Evolutionary conservation across 2,888 invertebrate species (phyloP).

Genomic region (Asteroscopus sphinx): DNA sequence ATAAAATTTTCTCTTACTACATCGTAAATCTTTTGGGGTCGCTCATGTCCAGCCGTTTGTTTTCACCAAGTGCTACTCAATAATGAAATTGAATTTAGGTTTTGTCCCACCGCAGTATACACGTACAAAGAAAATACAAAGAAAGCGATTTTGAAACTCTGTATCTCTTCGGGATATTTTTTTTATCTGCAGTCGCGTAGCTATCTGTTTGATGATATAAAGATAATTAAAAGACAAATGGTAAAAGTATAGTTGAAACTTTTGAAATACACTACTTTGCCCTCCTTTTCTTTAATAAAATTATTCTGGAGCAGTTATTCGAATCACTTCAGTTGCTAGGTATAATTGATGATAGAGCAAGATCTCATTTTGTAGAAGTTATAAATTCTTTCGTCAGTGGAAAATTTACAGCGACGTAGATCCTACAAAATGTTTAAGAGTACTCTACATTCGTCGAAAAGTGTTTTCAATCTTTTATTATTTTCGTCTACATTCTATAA

Average conservation of each 20-base stretch:
- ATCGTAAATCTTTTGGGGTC: constrained; percentile 77
- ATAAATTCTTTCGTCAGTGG: constrained; percentile 64
- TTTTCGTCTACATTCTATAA: constrained; percentile 46
- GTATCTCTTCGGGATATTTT: constrained; percentile 11
- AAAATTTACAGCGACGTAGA: constrained; percentile 61
- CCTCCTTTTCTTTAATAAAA: constrained; percentile 17
- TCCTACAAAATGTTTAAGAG: constrained; percentile 65
- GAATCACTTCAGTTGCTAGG: constrained; percentile 28
- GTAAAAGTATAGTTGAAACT: constrained; percentile 5
- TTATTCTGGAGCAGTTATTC: constrained; percentile 24
- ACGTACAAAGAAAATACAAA: too few relatives aligned
- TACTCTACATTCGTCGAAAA: constrained; percentile 59
- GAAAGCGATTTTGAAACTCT: constrained; percentile 17
- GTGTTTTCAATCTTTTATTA: constrained; percentile 65
- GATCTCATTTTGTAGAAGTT: constrained; percentile 61
- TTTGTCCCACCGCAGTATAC: constrained; percentile 18
- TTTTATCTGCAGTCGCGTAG: constrained; percentile 4
- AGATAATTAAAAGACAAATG: constrained; percentile 29
- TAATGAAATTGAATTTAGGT: constrained; percentile 56
- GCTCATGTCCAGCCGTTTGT: constrained; percentile 72
- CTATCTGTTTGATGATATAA: constrained; percentile 9
- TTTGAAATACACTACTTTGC: constrained; percentile 13
- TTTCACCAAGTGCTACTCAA: constrained; percentile 57
- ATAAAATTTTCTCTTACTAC: constrained; percentile 75
- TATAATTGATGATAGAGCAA: constrained; percentile 62